Percentiles rank a stretch among this genome's conserved stretches.
These are phyloP conservation scores for Nansenia antarctica DNA, from an alignment of 2,113 vertebrate species.

Conservation along the genomic window DNA sequence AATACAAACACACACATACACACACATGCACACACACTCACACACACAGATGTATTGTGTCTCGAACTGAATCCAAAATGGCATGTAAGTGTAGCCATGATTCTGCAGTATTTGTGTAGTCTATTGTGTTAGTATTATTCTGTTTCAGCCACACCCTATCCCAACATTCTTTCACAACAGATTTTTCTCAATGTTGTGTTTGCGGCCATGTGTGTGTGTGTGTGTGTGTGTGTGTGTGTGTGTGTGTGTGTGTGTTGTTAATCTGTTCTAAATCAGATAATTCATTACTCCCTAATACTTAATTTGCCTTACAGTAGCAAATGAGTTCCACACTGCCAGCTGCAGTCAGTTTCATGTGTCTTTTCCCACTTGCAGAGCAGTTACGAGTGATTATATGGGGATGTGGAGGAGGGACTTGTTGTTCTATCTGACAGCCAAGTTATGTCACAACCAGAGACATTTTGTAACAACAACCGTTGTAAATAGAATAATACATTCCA, in stretches of 20 bases:
- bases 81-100: neutral
- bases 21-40: neutral
- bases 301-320: neutral
- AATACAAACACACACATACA: slow-evolving; percentile 13
- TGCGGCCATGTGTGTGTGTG: slow-evolving; percentile 33
- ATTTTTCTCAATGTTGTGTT: slow-evolving; percentile 4
- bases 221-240: slow-evolving; percentile 23
- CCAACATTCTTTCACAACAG: slow-evolving; percentile 27
- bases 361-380: neutral
- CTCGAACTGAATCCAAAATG: neutral
- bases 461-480: slow-evolving; percentile 18
- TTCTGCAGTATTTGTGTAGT: neutral
- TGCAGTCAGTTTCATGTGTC: neutral
- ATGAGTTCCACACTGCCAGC: neutral
- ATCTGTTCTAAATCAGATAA: slow-evolving; percentile 5
- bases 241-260: slow-evolving; percentile 20
- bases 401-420: slow-evolving; percentile 9
- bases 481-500: slow-evolving; percentile 24
- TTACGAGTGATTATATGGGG: slow-evolving; percentile 11
- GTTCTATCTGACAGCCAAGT: slow-evolving; percentile 30
- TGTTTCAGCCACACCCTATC: slow-evolving; percentile 13
- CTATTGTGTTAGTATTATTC: neutral
- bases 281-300: neutral
- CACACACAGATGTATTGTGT: neutral
- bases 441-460: slow-evolving; percentile 30